Evolutionary conservation across 1,140 invertebrate genomes (phyloP), one percentile per base, ranked within the genome.

Genomic region (Drosophila ogumai): DNA sequence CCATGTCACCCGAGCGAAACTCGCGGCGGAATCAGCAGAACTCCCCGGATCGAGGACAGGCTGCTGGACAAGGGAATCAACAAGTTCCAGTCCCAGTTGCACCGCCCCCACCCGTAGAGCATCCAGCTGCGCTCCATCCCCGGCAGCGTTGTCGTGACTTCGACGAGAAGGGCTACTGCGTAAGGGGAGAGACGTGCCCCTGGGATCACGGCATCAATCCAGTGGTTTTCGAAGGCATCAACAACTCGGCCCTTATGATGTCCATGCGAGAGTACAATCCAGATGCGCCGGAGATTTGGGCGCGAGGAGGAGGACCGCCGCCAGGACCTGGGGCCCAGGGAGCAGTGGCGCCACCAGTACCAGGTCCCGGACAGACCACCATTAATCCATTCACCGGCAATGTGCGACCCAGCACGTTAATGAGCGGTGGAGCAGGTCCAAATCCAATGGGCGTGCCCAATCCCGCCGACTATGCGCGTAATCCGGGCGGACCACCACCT

Each of bases 181-280:
- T 99, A 95, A 94, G 97, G 32, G 98, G 98, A 9, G 98, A 99
- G 93, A 94, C 98, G 49, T 99, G 98, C 93, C 97, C 97, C 17
- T 99, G 95, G 94, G 98, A 99, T 94, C 98, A 99, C 93, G 98
- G 98, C 15, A 94, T 95, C 5, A 98, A 99, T 93, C 98, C 98
- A 3, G 97, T 99, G 1, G 97, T 99, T 4, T 93, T 99, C 15
- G 98, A 99, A 90, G 97, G 98, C 93, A 95, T 97, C 7, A 92
- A 93, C 65, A 92, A 93, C 79, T 82, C 92, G 4, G 65, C 93
- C 88, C 93, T 94, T 13, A 93, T 94, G 40, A 92, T 92, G 91
- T 94, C 94, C 22, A 92, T 94, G 54, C 92, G 94, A 13, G 96
- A 97, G 75, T 98, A 98, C 91, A 98, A 98, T 94, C 97, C 97